phyloP scores from a whole-genome alignment of 2,113 vertebrate species.

The Dryoscopus gambensis region DNA sequence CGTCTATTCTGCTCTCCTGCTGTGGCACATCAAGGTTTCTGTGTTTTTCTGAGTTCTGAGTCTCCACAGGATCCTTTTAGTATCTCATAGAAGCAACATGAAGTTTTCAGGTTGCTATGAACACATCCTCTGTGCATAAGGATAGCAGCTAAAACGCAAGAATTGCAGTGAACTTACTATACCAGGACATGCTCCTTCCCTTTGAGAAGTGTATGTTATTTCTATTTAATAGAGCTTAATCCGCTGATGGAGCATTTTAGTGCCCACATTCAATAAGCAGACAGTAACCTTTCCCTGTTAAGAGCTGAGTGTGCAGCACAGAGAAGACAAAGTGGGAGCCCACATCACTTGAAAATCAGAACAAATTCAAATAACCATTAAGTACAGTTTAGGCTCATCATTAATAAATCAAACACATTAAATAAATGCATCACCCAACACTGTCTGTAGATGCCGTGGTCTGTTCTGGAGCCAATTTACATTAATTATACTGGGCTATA shows the following conservation, averaged over 20 bases:
- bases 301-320: background rate
- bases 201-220: background rate
- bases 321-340: background rate
- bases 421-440: background rate
- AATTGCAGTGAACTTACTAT: background rate
- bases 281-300: background rate
- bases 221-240: background rate
- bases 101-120: background rate
- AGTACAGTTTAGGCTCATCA: background rate
- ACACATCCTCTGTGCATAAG: background rate
- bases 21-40: background rate
- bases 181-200: background rate
- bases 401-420: background rate
- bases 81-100: background rate
- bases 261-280: background rate
- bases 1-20: background rate
- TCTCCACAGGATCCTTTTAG: background rate
- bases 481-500: background rate
- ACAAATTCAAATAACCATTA: background rate
- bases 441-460: background rate
- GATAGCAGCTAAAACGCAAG: background rate
- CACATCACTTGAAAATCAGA: background rate
- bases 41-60: background rate
- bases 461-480: background rate
- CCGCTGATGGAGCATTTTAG: background rate